phyloP scores from a whole-genome alignment of 2,797 vertebrate species.

The Helicolenus hilgendorfi region DNA sequence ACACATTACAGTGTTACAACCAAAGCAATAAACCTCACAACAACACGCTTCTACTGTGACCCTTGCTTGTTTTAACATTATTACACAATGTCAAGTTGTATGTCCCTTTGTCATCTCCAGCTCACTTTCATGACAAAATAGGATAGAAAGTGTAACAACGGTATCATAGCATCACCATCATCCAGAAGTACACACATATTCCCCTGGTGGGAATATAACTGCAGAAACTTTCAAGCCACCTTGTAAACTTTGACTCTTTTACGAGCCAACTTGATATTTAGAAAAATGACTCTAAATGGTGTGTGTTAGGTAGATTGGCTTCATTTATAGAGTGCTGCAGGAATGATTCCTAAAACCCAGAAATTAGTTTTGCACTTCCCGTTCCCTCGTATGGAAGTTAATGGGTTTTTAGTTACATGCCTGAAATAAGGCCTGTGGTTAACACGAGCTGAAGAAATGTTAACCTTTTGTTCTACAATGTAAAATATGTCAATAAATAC shows the following conservation, averaged over 20 bases:
- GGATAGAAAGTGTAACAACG: not conserved
- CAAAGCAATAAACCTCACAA: not conserved
- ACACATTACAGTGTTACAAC: constrained; percentile 3
- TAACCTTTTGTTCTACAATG: not conserved
- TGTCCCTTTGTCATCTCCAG: not conserved
- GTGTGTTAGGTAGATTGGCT: not conserved
- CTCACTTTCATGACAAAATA: not conserved
- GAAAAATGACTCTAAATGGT: not conserved
- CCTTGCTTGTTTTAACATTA: not conserved
- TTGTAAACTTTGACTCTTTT: not conserved
- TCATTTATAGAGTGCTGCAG: not conserved
- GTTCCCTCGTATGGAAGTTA: not conserved
- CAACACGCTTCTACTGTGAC: not conserved
- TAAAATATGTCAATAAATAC: not conserved
- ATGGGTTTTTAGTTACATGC: not conserved
- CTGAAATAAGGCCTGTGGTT: not conserved
- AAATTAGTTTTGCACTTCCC: not conserved
- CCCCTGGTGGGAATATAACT: not conserved
- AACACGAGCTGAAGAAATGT: not conserved
- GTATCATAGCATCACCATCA: not conserved
- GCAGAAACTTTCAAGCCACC: not conserved
- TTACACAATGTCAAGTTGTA: not conserved
- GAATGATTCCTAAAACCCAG: not conserved
- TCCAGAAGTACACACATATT: not conserved
- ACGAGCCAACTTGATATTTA: not conserved